Evolutionary conservation across 2,797 vertebrate genomes (phyloP), one percentile per base, ranked within the genome.

Genomic region (Sebastes ruberrimus): DNA sequence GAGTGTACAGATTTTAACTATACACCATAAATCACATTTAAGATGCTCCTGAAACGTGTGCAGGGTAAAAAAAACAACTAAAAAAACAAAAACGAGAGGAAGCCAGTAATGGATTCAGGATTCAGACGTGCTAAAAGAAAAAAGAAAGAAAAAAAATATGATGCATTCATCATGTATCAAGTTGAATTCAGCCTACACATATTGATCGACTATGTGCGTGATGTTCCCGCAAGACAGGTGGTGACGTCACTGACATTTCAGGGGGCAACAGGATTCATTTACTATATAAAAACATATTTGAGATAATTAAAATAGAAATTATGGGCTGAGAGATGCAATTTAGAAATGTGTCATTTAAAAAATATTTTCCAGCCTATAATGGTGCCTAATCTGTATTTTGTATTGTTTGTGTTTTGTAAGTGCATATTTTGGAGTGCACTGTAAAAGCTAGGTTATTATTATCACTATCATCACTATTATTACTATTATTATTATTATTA

Each of bases 231-330:
- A 77, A 71, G 32, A 55, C 18, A 66, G 10, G 2, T 22, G 7
- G 10, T 78, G 71, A 82, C 20, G 71, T 74, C 81, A 82, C 46
- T 9, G 42, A 6, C n/a, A 60, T n/a, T 28, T 72, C n/a, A 73
- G n/a, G 11, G 18, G 10, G 1, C 22, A 66, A 8, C 14, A 42
- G 35, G 6, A 53, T 42, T 16, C n/a, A 10, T 5, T 6, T 42
- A 30, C 4, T 46, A 3, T 28, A 59, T 46, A 74, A 20, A 38
- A 7, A 0, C 11, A 38, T 11, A 46, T 18, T 46, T 28, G 20
- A 25, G 42, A 7, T 25, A 4, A 62, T 56, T 46, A 55, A 25
- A 32, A 35, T 35, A 23, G 28, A 18, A 46, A 46, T 7, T 9
- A 35, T 28, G 8, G 4, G 13, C 13, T 16, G 38, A 42, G 38